These are phyloP conservation scores for Phoenoteleia sp. DNA, from an alignment of 2,888 invertebrate species.

Conservation along the genomic window DNA sequence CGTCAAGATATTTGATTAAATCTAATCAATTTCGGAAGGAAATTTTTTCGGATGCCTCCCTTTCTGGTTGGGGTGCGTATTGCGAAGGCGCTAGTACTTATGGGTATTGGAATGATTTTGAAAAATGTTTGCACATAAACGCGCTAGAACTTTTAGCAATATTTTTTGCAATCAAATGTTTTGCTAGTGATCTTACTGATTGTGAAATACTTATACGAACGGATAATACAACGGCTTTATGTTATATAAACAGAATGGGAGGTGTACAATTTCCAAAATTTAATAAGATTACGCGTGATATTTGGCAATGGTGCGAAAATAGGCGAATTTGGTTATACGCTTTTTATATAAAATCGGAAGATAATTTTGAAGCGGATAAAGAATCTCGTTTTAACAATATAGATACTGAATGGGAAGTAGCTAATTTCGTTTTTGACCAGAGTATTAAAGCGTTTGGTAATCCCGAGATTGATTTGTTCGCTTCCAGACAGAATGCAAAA, in stretches of 20 bases:
- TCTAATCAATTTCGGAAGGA: no score
- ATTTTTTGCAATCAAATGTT: constrained; percentile 68
- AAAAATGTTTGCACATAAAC: constrained; percentile 63
- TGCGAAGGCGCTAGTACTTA: constrained; percentile 23
- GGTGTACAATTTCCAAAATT: constrained; percentile 73
- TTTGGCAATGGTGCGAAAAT: constrained; percentile 66
- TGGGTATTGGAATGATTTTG: constrained; percentile 58
- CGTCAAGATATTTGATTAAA: no score
- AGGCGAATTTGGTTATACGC: constrained; percentile 63
- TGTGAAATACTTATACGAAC: constrained; percentile 69
- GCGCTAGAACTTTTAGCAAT: constrained; percentile 57
- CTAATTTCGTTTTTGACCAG: constrained; percentile 41
- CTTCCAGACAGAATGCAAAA: constrained; percentile 68
- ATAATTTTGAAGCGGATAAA: constrained; percentile 60
- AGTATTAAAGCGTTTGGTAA: constrained; percentile 40
- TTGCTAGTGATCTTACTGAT: constrained; percentile 56
- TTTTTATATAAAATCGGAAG: constrained; percentile 54
- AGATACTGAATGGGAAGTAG: constrained; percentile 69
- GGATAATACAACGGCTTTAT: constrained; percentile 72
- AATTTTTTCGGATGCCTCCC: constrained; percentile 64
- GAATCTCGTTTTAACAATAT: constrained; percentile 57
- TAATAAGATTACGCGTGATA: constrained; percentile 48
- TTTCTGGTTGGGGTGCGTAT: constrained; percentile 56
- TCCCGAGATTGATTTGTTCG: constrained; percentile 70
- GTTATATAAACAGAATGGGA: constrained; percentile 72